Conservation (phyloP, 2,888 invertebrate genomes). For the Ectemnius cavifrons region DNA sequence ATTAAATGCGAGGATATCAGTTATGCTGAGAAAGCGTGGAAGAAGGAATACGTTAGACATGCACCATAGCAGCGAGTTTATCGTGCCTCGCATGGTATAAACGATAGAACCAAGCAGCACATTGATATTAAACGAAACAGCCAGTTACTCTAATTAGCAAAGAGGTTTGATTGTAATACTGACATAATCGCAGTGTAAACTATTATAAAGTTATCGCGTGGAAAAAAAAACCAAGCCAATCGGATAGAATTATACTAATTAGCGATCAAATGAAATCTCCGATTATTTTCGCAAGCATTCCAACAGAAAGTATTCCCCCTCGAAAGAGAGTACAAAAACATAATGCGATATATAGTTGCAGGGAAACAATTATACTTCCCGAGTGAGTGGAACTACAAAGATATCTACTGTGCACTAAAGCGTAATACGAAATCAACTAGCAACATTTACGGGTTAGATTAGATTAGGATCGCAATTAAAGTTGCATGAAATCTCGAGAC, state of each 20-base stretch:
- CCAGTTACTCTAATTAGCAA: constrained; percentile 9
- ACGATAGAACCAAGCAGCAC: too few species aligned
- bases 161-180: constrained; percentile 45
- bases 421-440: constrained; percentile 7
- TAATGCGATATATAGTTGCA: neutral
- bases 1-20: too few species aligned
- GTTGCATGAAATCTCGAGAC: constrained; percentile 6
- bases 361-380: constrained; percentile 35
- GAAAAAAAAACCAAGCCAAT: constrained; percentile 44
- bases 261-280: constrained; percentile 21
- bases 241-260: constrained; percentile 47
- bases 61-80: too few species aligned
- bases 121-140: too few species aligned
- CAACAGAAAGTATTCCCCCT: neutral
- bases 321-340: neutral
- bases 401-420: constrained; percentile 1
- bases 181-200: constrained; percentile 22
- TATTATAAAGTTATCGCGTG: constrained; percentile 1
- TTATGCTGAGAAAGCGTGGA: too few species aligned
- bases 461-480: constrained; percentile 15
- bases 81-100: too few species aligned
- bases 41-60: too few species aligned
- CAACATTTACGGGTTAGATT: constrained; percentile 26
- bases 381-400: neutral
- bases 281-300: constrained; percentile 33